Conservation (phyloP, 2,888 invertebrate genomes). For the Trissonchulus sp. region DNA sequence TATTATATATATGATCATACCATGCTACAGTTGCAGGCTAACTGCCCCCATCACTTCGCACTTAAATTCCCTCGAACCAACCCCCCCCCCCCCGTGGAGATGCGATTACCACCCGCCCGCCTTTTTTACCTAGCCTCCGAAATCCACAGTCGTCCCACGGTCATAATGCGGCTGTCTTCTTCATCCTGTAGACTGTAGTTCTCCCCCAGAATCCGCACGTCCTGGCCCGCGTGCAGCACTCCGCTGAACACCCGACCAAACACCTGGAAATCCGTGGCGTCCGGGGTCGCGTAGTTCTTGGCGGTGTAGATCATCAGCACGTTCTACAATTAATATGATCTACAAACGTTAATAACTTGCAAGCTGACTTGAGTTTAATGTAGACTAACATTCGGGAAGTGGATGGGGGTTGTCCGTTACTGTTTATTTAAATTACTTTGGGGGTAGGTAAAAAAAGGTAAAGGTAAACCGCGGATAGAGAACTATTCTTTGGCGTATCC, state of each 20-base stretch:
- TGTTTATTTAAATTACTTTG: too few relatives aligned
- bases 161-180: constrained; percentile 87
- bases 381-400: too few relatives aligned
- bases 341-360: constrained; percentile 3
- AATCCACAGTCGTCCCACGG: constrained; percentile 91
- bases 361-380: constrained; percentile 20
- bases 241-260: constrained; percentile 91
- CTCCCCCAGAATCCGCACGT: constrained; percentile 94
- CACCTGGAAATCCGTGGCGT: constrained; percentile 94
- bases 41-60: too few relatives aligned
- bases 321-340: constrained; percentile 53
- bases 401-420: too few relatives aligned
- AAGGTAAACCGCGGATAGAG: too few relatives aligned
- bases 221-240: constrained; percentile 85
- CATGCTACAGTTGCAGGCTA: too few relatives aligned
- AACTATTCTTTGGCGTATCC: too few relatives aligned
- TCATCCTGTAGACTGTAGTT: constrained; percentile 91
- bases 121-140: constrained; percentile 72
- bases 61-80: too few relatives aligned
- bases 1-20: too few relatives aligned
- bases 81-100: too few relatives aligned
- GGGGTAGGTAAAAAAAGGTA: too few relatives aligned
- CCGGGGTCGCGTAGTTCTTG: constrained; percentile 98
- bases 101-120: too few relatives aligned
- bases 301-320: constrained; percentile 82